Base-by-base conservation (phyloP, 1,140 invertebrate species). In the Penaeus japonicus region DNA sequence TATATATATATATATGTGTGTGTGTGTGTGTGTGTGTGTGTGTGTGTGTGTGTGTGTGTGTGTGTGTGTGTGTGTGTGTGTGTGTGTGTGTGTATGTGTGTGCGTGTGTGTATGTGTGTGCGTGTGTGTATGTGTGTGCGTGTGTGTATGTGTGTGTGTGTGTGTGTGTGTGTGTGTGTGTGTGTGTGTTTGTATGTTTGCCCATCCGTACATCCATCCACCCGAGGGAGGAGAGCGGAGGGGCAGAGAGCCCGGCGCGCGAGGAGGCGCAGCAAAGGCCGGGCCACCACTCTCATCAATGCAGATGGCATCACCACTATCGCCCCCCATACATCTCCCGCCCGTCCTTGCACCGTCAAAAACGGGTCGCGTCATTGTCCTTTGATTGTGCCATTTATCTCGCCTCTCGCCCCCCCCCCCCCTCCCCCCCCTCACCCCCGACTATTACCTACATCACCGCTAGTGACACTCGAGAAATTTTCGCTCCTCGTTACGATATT, bases 311-410 rank as follows among this genome's bases (percentile, higher is more conserved):
- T 84, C 62, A 70, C 35, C 35, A 73, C 82, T 70, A 73, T 84
- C 82, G 27, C 82, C 62, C 24, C 24, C 82, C 62, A 84, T 84
- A 84, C 82, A 62, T 84, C 82, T 84, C 82, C 32, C 80, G 59
- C 55, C 30, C 59, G 27, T 22, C 22, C 47, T 47, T 47, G 47
- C 47, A 15, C 47, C 47, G 47, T 47, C 47, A 47, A 47, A 47
- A 47, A 47, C 47, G 47, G 4, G 47, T 15, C 7, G 47, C 15
- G 39, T 59, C 81, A 84, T 86, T 86, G 84, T 86, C 75, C 84
- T 86, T 59, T 79, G 84, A 86, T 86, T 79, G 77, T 59, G 73
- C 54, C 39, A 86, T 86, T 24, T 62, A 86, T 86, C 75, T 62
- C 32, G 22, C 5, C 18, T 22, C 57, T 70, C 81, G 35, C 57